Conservation (phyloP, 2,797 vertebrate genomes). For the Intellagama lesueurii region DNA sequence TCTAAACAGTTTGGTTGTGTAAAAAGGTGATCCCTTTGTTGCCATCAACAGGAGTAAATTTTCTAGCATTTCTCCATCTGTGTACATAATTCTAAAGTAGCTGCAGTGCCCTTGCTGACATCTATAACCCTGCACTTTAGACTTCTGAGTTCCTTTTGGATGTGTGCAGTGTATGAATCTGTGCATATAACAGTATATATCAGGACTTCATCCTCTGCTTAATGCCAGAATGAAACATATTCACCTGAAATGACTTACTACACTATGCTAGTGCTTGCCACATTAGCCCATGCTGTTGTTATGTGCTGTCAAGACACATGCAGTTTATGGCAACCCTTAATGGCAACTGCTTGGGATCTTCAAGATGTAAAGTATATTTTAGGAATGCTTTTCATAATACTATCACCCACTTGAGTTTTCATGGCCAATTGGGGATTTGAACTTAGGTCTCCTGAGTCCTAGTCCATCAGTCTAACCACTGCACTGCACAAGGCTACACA, state of each 20-base stretch:
- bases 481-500: background rate
- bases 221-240: background rate
- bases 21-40: slow-evolving; percentile 7
- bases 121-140: background rate
- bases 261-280: background rate
- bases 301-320: too few relatives aligned
- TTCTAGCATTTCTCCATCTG: background rate
- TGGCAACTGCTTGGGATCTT: too few relatives aligned
- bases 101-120: background rate
- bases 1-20: slow-evolving; percentile 29
- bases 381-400: too few relatives aligned
- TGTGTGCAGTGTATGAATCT: background rate
- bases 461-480: too few relatives aligned
- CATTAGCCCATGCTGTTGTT: too few relatives aligned
- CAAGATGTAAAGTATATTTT: too few relatives aligned
- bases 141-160: background rate
- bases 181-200: background rate
- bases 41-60: background rate
- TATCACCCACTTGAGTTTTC: too few relatives aligned
- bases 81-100: too few relatives aligned
- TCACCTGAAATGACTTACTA: background rate
- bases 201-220: background rate
- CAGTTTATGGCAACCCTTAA: too few relatives aligned
- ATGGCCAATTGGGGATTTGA: too few relatives aligned
- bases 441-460: too few relatives aligned